phyloP scores from a whole-genome alignment of 1,140 invertebrate species.

The Lutraria rhynchaena region DNA sequence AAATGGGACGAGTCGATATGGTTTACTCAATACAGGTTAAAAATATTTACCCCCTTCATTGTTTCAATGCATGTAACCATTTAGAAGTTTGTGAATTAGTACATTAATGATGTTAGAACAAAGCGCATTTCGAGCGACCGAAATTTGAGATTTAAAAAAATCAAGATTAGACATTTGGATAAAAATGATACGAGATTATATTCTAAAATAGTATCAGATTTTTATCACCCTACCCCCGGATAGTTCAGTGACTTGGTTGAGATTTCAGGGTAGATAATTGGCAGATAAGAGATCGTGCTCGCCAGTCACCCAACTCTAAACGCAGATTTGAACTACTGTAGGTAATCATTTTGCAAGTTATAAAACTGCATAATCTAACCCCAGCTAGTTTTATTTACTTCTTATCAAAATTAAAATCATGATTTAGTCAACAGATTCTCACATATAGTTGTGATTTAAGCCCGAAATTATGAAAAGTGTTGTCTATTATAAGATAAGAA shows the following conservation, averaged over 20 bases:
- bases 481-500: no score
- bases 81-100: slow-evolving; percentile 21
- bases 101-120: slow-evolving; percentile 31
- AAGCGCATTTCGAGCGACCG: neutral
- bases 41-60: neutral
- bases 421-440: slow-evolving; percentile 14
- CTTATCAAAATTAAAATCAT: neutral
- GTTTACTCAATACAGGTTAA: neutral
- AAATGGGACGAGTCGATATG: slow-evolving; percentile 6
- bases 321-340: neutral
- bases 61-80: neutral
- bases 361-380: slow-evolving; percentile 13
- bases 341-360: neutral
- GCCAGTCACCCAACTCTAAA: neutral
- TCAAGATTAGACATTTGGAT: slow-evolving; percentile 16
- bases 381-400: neutral
- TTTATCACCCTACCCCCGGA: slow-evolving; percentile 4
- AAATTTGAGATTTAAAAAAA: slow-evolving; percentile 17
- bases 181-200: slow-evolving; percentile 14
- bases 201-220: slow-evolving; percentile 17
- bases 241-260: slow-evolving; percentile 9
- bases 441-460: neutral
- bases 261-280: slow-evolving; percentile 23
- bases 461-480: no score
- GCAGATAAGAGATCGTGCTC: slow-evolving; percentile 4